Conservation (phyloP, 2,888 invertebrate species). For the Tigriopus californicus region DNA sequence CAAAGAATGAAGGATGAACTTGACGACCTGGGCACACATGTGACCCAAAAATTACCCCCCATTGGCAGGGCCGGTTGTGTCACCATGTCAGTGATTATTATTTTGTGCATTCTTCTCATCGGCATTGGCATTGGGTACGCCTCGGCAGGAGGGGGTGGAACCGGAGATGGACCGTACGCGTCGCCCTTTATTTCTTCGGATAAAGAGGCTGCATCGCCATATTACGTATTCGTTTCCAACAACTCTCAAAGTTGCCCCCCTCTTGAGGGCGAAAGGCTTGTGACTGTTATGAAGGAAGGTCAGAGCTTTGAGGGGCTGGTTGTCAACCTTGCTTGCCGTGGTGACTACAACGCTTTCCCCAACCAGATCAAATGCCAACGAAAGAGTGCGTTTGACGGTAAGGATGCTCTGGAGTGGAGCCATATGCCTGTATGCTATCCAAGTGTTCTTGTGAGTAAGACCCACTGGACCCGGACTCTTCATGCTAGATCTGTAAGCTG, state of each 20-base stretch:
- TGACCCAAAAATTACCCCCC: neutral
- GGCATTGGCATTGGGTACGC: neutral
- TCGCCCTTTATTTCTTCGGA: neutral
- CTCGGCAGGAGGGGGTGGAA: neutral
- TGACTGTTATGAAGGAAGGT: constrained; percentile 11
- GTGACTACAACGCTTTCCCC: constrained; percentile 7
- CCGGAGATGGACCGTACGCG: neutral
- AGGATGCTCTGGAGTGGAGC: neutral
- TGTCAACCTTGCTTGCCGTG: constrained; percentile 1
- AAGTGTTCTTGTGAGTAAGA: neutral
- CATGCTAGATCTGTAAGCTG: constrained; percentile 7
- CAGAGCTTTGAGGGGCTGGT: constrained; percentile 14
- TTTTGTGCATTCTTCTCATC: neutral
- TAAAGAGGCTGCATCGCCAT: neutral
- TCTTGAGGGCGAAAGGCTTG: neutral
- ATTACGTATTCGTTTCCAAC: neutral
- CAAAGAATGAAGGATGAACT: constrained; percentile 15
- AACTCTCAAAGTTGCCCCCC: neutral
- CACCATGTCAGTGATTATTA: neutral
- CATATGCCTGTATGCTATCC: constrained; percentile 12
- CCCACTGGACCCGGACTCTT: constrained; percentile 9
- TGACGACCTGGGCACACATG: constrained; percentile 6
- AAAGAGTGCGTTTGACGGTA: neutral
- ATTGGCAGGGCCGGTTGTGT: neutral
- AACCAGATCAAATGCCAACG: constrained; percentile 2